Percentiles rank a stretch among this genome's conserved stretches.
phyloP scores from a whole-genome alignment of 2,888 invertebrate species.

The Boloria selene region DNA sequence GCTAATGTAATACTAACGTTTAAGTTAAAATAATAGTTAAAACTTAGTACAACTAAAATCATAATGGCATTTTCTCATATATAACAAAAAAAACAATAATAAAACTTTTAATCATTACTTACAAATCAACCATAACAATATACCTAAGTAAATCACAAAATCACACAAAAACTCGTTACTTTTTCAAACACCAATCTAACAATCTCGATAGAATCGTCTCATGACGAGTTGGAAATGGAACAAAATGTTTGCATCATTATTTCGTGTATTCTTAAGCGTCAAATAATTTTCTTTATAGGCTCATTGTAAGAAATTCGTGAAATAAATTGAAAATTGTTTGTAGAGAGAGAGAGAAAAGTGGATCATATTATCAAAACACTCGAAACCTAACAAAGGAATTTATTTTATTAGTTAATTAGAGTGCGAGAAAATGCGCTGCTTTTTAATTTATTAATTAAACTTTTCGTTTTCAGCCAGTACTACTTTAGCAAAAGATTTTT shows the following conservation, averaged over 20 bases:
- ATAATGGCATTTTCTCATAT: conserved; percentile 5
- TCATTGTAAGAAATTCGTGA: conserved; percentile 50
- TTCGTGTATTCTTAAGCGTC: conserved; percentile 47
- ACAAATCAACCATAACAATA: conserved; percentile 14
- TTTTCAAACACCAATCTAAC: conserved; percentile 41
- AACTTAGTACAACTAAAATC: background rate
- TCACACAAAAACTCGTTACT: conserved; percentile 37
- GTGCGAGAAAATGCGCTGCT: conserved; percentile 22
- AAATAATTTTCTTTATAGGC: conserved; percentile 45
- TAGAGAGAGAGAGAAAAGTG: conserved; percentile 42
- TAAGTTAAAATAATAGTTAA: background rate
- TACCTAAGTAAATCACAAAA: conserved; percentile 17
- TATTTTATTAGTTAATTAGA: conserved; percentile 30
- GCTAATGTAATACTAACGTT: too few species aligned
- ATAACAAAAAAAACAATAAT: conserved; percentile 7
- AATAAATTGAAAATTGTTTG: conserved; percentile 50
- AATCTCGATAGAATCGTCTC: conserved; percentile 31
- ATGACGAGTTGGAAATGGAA: conserved; percentile 42
- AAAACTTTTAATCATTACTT: conserved; percentile 4
- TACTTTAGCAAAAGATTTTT: conserved; percentile 18
- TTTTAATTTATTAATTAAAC: conserved; percentile 26
- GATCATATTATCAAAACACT: conserved; percentile 38
- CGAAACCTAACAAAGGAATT: conserved; percentile 28
- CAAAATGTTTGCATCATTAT: conserved; percentile 50
- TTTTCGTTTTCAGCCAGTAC: conserved; percentile 24